A percentile compares a stretch with the other conserved stretches of the same genome.
phyloP scores from a whole-genome alignment of 2,797 vertebrate genomes.

The Arnoldichthys spilopterus region DNA sequence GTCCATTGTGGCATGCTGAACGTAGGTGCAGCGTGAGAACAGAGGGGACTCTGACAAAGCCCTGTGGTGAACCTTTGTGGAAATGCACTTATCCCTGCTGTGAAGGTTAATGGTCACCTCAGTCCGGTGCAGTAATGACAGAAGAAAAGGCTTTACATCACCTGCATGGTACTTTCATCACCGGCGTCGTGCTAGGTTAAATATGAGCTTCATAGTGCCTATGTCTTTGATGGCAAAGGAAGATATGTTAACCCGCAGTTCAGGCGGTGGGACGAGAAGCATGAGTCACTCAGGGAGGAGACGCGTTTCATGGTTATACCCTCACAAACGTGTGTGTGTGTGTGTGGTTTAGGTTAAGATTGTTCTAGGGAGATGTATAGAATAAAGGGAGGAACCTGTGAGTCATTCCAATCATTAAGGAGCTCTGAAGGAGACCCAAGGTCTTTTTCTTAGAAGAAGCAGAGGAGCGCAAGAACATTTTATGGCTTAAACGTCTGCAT shows the following conservation, averaged over 20 bases:
- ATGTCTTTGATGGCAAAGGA: background rate
- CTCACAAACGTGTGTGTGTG: background rate
- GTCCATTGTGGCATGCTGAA: conserved; percentile 10
- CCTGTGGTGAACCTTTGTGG: background rate
- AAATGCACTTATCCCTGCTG: background rate
- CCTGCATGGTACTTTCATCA: background rate
- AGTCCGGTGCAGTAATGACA: background rate
- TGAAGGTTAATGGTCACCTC: conserved; percentile 13
- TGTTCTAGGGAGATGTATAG: background rate
- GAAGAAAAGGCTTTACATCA: background rate
- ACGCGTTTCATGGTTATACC: background rate
- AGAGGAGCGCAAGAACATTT: background rate
- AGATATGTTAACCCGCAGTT: background rate
- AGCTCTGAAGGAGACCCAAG: background rate
- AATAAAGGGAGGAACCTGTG: background rate
- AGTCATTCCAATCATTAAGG: background rate
- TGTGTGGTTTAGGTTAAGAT: background rate
- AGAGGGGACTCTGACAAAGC: background rate
- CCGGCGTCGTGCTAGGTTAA: background rate
- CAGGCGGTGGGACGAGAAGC: background rate
- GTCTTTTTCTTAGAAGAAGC: background rate
- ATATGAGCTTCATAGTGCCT: background rate
- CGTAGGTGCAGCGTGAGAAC: background rate
- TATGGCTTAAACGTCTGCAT: background rate
- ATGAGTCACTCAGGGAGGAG: background rate